Evolutionary conservation across 2,888 invertebrate genomes (phyloP), one percentile per base, ranked within the genome.

Genomic region (Leucophenga maculata): DNA sequence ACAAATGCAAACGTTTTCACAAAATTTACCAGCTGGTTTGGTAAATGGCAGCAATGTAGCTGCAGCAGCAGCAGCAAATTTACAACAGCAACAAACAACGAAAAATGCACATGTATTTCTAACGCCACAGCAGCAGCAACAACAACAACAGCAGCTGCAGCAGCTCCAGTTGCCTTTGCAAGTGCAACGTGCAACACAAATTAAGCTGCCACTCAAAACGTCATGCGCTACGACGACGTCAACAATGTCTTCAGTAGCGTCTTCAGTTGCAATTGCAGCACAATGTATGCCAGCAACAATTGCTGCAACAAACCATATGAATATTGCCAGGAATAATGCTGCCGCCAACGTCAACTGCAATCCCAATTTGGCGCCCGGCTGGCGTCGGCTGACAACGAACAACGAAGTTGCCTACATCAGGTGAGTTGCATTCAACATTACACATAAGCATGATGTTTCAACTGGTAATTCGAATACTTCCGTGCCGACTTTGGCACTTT

Each of bases 341-440:
- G 67, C 67, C 39, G 50, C 71, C 8, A 75, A 75, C 70, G 57
- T 76, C 68, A 65, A 70, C 65, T 76, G 82, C 74, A 88, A 90
- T 77, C 85, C 88, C 71, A 89, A 91, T 80, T 92, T 94, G 83
- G 94, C 95, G 77, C 92, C 91, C 82, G 94, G 94, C 75, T 95
- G 95, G 95, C 93, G 93, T 88, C 91, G 95, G 86, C 90, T 93
- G 78, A 89, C 92, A 80, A 92, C 91, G 86, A 92, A 93, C 88
- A 93, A 93, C 79, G 91, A 91, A 88, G 91, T 94, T 88, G 91
- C 93, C 85, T 95, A 95, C 89, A 92, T 94, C 89, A 94, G 94
- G 94, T 94, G 87, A 90, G 90, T 88, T n/a, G 9, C 18, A 59
- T 32, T 59, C 8, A 39, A 11, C 39, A 39, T 39, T 39, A 39